Evolutionary conservation across 2,797 vertebrate genomes (phyloP).

Genomic region (Coreius guichenoti): DNA sequence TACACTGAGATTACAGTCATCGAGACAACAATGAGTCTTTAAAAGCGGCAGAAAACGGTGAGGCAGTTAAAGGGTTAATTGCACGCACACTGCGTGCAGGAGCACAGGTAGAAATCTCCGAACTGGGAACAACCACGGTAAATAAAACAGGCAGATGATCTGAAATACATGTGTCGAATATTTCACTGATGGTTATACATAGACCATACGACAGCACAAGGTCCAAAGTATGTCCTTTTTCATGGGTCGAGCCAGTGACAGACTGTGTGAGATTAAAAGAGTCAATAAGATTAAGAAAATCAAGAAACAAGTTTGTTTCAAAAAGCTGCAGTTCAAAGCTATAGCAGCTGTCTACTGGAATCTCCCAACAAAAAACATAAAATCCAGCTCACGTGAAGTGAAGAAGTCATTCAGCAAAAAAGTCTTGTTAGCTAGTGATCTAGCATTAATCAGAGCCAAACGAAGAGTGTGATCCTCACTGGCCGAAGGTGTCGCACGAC

Average conservation of each 20-base stretch:
- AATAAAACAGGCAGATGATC: slow-evolving; percentile 22
- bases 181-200: not conserved
- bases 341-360: not conserved
- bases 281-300: not conserved
- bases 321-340: slow-evolving; percentile 47
- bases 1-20: no score
- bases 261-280: not conserved
- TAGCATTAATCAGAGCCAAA: no score
- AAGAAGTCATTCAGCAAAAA: not conserved
- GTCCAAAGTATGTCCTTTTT: not conserved
- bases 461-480: not conserved
- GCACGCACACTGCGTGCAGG: no score
- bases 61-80: no score
- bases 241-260: slow-evolving; percentile 22
- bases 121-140: not conserved
- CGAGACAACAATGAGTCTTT: no score
- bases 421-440: no score
- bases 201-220: slow-evolving; percentile 40
- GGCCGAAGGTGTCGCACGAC: rapidly evolving
- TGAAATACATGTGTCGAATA: slow-evolving; percentile 8
- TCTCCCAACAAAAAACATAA: slow-evolving; percentile 24
- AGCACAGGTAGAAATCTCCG: no score
- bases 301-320: not conserved
- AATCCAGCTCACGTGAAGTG: slow-evolving; percentile 15
- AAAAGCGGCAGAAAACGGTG: no score